These are phyloP conservation scores for Zelostemma sp. DNA, from an alignment of 1,140 invertebrate species.

Conservation along the genomic window DNA sequence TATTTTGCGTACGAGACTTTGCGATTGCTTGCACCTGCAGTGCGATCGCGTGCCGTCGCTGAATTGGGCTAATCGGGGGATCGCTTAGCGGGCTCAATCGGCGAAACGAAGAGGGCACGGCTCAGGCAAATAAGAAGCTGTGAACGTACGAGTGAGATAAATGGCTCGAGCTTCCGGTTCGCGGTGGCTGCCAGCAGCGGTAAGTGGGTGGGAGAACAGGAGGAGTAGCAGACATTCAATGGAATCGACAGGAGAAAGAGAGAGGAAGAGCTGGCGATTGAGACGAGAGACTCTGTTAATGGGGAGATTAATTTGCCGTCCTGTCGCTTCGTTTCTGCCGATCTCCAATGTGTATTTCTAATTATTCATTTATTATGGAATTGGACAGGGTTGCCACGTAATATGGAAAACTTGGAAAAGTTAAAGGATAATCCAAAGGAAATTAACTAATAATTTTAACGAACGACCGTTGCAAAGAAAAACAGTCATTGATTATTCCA, in stretches of 20 bases:
- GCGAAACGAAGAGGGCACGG: slow-evolving; percentile 1
- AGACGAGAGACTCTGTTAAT: slow-evolving; percentile 52
- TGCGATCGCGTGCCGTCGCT: slow-evolving; percentile 7
- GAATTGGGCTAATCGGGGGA: slow-evolving; percentile 14
- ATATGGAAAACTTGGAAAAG: no score
- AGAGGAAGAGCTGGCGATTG: slow-evolving; percentile 36
- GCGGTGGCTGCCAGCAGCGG: slow-evolving; percentile 7
- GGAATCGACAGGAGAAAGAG: slow-evolving; percentile 7
- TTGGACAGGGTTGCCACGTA: no score
- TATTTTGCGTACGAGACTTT: no score
- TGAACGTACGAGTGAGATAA: slow-evolving; percentile 33
- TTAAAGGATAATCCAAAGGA: no score
- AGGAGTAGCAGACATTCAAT: slow-evolving; percentile 21
- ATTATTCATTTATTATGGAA: no score
- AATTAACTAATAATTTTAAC: no score
- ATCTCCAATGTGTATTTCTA: neutral
- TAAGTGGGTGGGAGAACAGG: neutral
- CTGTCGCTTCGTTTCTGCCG: neutral
- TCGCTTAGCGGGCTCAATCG: slow-evolving; percentile 7
- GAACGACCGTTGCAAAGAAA: no score
- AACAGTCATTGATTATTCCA: no score
- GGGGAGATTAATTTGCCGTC: slow-evolving; percentile 53
- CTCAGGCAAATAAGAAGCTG: slow-evolving; percentile 8
- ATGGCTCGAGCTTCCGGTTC: slow-evolving; percentile 39
- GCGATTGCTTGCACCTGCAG: slow-evolving; percentile 10